Evolutionary conservation across 2,113 vertebrate species (phyloP), one percentile per base, ranked within the genome.

Genomic region (Hystrix cristata): DNA sequence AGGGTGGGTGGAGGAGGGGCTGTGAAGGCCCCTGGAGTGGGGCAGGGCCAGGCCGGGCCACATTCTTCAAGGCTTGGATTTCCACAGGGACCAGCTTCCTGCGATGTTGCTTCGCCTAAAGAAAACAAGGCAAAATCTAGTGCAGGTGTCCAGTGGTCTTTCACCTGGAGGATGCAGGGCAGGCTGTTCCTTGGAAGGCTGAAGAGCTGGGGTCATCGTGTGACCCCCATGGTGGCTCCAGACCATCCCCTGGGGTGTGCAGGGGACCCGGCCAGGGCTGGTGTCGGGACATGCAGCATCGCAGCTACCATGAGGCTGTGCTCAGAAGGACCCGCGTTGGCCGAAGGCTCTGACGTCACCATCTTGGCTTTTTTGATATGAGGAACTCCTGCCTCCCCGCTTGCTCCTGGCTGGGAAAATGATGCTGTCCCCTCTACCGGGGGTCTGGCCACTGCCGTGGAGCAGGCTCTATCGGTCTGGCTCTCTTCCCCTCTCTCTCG

Each of bases 61-160:
- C 14, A 91, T 90, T 93, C 90, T 93, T 97, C 48, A 82, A 83
- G 65, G 78, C 16, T 74, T 93, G 69, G 90, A 59, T 93, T 93
- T 97, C 87, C 31, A 0, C 51, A 3, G 10, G 1, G 72, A 76
- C 60, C 51, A 1, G 55, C 96, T 89, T 81, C 34, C 19, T 0
- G 1, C 0, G 16, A 18, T 1, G 38, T 14, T 0, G 0, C n/a
- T 51, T 67, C 9, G 12, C 53, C 72, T 71, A 80, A 92, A 95
- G 60, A 48, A 96, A 96, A 92, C 87, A 94, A 72, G 74, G 31
- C 7, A 3, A 90, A 96, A 80, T 74, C 74, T 51, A 95, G 81
- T 4, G 19, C 69, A 38, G 88, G 95, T 1, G 23, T 81, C 13
- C 1, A 1, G 4, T 11, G 9, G 25, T 31, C 92, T 57, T 69